Base-by-base conservation (phyloP, 2,888 invertebrate genomes). In the Mongoloraphidia duomilia region DNA sequence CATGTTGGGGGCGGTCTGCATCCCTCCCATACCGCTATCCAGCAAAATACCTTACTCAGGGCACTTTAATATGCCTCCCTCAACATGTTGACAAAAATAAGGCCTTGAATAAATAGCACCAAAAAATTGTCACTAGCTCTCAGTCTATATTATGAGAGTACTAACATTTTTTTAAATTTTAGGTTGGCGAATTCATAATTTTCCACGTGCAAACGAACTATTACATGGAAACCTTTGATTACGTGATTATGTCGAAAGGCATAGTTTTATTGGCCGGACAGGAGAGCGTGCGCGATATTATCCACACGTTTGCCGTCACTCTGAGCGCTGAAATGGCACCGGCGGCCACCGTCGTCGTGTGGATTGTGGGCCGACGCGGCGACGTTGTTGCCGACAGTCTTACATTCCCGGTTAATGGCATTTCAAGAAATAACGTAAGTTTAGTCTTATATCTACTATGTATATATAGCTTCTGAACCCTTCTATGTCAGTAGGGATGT, bases 401-500 rank as follows among this genome's bases (percentile, higher is more conserved):
- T 50, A 94, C 94, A n/a, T 93, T 95, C 73, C 92, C 93, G 0
- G 94, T 96, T 33, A 92, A 95, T 68, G 94, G 94, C 52, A 90
- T 95, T 56, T 88, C 92, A 1, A 70, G 91, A 52, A 94, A 96
- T 65, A 91, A 93, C 63, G 85, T 84, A 62, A 65, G 67, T 63
- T 34, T 41, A 47, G n/a, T n/a, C n/a, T n/a, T n/a, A n/a, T n/a
- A n/a, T n/a, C n/a, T 35, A 41, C 35, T 9, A 35, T 44, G 14
- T 43, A 10, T 42, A 43, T 41, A 13, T 42, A 42, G 8, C 6
- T 26, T 6, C 26, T 26, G 26, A 26, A 26, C 4, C 17, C 4
- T 4, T 17, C 17, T 17, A 17, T 4, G 4, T 4, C n/a, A n/a
- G n/a, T n/a, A n/a, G n/a, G n/a, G n/a, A n/a, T n/a, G n/a, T n/a